Base-by-base conservation (phyloP, 2,888 invertebrate species). In the Archips xylosteana region DNA sequence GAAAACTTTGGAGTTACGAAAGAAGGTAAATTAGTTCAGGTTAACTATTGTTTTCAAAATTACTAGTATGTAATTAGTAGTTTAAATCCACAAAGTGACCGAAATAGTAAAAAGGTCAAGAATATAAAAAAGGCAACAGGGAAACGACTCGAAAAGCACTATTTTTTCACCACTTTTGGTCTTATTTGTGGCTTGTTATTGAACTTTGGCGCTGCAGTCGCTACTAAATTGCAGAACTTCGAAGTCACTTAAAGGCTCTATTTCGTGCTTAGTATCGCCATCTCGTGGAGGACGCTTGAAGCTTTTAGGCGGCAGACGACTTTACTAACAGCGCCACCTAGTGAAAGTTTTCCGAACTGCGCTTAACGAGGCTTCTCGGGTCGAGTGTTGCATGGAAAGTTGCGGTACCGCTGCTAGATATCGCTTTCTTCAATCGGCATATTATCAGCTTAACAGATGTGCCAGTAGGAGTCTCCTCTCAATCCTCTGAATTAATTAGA, bases 251-350 rank as follows among this genome's bases (percentile, higher is more conserved):
- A 3, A 60, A 23, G 51, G 65, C 45, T 57, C 23, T 45, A 66
- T 15, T 61, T 61, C 13, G 61, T 15, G 23, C 65, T 15, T 63
- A 68, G 78, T 84, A 85, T 85, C 89, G 91, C 90, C 94, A 92
- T 91, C 94, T 93, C 73, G 77, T 75, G 65, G 61, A 79, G 77
- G 60, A 71, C 42, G 71, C 66, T 74, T 70, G 82, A 87, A 88
- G 75, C 81, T 82, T 75, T 62, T 79, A 83, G 82, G 79, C 61
- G 63, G 75, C 73, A 82, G 59, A n/a, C 60, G 23, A 78, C 80
- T 78, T 83, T 77, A 70, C n/a, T 10, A n/a, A 73, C 62, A 75
- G 75, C 87, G 92, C 89, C 94, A 92, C 88, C 94, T 94, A 87
- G 84, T 81, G 86, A 84, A 86, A 85, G 89, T 91, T 92, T 87